These are phyloP conservation scores for Himalopsyche japonica DNA, from an alignment of 2,888 invertebrate species.

Conservation along the genomic window DNA sequence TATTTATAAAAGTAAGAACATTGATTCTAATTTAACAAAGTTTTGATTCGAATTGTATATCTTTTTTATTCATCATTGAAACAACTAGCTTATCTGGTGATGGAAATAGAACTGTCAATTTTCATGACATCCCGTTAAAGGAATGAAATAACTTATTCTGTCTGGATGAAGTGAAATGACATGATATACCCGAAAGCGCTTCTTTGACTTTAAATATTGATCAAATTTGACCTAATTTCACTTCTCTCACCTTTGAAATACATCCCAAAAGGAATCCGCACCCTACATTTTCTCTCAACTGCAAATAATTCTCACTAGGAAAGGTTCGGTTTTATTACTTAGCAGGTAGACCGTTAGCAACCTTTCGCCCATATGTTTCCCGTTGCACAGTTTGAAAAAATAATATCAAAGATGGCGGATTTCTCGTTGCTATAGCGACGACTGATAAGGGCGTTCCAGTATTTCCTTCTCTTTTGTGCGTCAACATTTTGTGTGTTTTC, in stretches of 20 bases:
- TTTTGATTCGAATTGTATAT: no score
- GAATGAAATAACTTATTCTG: not conserved
- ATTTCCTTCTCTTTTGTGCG: conserved; percentile 30
- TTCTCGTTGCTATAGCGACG: conserved; percentile 45
- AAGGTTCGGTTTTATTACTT: not conserved
- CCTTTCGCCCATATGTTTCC: not conserved
- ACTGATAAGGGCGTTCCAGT: conserved; percentile 43
- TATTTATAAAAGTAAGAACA: no score
- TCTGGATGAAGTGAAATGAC: not conserved
- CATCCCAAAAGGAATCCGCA: not conserved
- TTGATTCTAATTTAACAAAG: no score
- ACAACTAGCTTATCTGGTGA: no score
- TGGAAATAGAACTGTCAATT: no score
- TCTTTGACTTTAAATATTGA: not conserved
- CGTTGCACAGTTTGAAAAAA: conserved; percentile 16
- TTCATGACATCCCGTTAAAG: no score
- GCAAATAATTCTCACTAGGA: not conserved
- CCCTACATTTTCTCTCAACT: not conserved
- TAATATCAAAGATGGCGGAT: conserved; percentile 38
- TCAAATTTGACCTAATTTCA: not conserved
- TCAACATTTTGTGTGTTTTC: conserved; percentile 42
- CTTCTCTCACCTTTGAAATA: not conserved
- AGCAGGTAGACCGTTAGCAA: not conserved
- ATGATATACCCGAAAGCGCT: not conserved
- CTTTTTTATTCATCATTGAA: no score